Evolutionary conservation across 2,113 vertebrate species (phyloP).

Genomic region (Elephas maximus): DNA sequence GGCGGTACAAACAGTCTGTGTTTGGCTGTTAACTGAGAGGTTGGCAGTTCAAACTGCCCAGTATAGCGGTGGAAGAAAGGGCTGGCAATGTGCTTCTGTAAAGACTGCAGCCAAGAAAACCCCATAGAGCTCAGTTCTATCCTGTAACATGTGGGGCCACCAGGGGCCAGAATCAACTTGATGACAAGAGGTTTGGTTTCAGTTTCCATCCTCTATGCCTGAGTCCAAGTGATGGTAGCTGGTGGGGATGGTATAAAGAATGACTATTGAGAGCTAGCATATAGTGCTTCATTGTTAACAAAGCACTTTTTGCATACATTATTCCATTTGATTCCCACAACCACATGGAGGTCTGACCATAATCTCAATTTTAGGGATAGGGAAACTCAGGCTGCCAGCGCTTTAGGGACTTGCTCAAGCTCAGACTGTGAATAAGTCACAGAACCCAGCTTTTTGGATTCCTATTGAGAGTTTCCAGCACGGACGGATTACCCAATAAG

Average conservation of each 20-base stretch:
- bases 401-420: neutral
- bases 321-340: neutral
- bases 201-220: neutral
- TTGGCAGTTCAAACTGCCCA: neutral
- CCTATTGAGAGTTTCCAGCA: neutral
- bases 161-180: neutral
- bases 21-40: neutral
- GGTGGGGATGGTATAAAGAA: accelerated
- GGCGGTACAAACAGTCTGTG: neutral
- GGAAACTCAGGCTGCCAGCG: neutral
- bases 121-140: neutral
- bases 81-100: neutral
- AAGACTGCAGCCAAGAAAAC: neutral
- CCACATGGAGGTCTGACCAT: neutral
- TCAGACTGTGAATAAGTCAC: neutral
- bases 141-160: neutral
- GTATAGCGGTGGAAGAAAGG: neutral
- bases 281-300: neutral
- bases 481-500: no score
- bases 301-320: neutral
- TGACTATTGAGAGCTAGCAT: neutral
- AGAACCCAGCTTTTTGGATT: neutral
- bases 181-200: neutral
- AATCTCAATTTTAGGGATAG: neutral
- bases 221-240: neutral